Percentiles rank a stretch among this genome's conserved stretches.
Conservation (phyloP, 2,888 invertebrate species). For the Drosophila trichaetosa region DNA sequence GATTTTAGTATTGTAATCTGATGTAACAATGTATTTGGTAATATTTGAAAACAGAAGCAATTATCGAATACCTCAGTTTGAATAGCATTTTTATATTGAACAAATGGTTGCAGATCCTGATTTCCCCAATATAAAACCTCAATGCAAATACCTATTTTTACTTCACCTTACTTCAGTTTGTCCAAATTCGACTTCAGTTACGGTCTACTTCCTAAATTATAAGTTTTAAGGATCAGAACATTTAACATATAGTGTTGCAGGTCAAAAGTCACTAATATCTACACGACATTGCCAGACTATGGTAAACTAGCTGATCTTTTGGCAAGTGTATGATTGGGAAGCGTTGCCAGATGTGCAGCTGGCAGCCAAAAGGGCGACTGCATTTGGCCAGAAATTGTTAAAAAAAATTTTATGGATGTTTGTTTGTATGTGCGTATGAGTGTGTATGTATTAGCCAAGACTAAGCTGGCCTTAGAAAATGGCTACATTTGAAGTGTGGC, state of each 20-base stretch:
- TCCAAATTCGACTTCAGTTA: not conserved
- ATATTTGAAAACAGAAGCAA: not conserved
- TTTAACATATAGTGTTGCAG: not conserved
- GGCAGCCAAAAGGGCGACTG: conserved; percentile 11
- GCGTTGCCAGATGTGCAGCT: conserved; percentile 34
- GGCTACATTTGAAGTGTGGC: conserved; percentile 46
- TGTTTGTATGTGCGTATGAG: not conserved
- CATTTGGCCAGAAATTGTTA: conserved; percentile 11
- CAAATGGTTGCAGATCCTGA: not conserved
- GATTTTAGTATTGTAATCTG: not conserved
- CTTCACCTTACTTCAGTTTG: not conserved
- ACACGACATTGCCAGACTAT: not conserved
- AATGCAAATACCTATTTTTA: not conserved
- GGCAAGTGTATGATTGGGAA: not conserved
- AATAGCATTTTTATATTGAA: not conserved
- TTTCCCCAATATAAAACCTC: not conserved
- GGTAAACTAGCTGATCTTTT: not conserved
- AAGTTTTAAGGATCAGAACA: not conserved
- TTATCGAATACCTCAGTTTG: not conserved
- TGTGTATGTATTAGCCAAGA: conserved; percentile 28
- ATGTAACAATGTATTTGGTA: not conserved
- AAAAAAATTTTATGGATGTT: not conserved
- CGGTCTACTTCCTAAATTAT: not conserved
- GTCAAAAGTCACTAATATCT: not conserved
- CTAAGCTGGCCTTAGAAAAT: conserved; percentile 37